A percentile compares a stretch with the other conserved stretches of the same genome.
Conservation (phyloP, 2,113 vertebrate species). For the Carettochelys insculpta region DNA sequence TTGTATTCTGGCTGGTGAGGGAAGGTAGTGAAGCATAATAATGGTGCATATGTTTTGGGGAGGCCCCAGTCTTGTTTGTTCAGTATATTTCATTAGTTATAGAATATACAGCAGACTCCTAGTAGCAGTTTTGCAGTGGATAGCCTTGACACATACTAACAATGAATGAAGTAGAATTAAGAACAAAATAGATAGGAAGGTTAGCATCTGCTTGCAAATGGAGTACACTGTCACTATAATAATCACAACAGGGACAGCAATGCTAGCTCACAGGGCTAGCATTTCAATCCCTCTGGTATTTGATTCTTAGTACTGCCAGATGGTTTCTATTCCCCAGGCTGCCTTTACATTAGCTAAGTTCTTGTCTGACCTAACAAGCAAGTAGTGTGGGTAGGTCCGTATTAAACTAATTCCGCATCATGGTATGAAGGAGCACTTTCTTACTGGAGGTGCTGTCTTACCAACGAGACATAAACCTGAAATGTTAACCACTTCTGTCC, state of each 20-base stretch:
- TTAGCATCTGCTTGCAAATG: not conserved
- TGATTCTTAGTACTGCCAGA: not conserved
- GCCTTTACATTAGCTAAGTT: not conserved
- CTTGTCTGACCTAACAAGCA: not conserved
- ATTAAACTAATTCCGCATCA: not conserved
- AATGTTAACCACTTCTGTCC: not conserved
- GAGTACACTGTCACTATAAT: not conserved
- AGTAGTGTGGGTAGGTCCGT: not conserved
- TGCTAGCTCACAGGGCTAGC: not conserved
- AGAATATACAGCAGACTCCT: not conserved
- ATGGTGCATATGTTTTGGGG: not conserved
- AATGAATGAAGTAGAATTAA: not conserved
- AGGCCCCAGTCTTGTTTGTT: slow-evolving; percentile 3
- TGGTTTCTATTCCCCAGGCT: not conserved
- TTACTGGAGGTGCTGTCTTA: not conserved
- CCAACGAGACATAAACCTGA: not conserved
- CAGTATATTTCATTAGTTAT: not conserved
- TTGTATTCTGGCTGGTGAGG: not conserved
- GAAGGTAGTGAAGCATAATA: slow-evolving; percentile 13
- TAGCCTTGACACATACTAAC: not conserved
- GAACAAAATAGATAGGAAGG: not conserved
- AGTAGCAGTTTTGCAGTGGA: not conserved
- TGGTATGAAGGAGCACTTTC: not conserved
- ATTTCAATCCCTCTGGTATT: not conserved
- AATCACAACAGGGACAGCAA: not conserved